phyloP scores from a whole-genome alignment of 1,140 invertebrate genomes.

The Aphaenogaster floridana region DNA sequence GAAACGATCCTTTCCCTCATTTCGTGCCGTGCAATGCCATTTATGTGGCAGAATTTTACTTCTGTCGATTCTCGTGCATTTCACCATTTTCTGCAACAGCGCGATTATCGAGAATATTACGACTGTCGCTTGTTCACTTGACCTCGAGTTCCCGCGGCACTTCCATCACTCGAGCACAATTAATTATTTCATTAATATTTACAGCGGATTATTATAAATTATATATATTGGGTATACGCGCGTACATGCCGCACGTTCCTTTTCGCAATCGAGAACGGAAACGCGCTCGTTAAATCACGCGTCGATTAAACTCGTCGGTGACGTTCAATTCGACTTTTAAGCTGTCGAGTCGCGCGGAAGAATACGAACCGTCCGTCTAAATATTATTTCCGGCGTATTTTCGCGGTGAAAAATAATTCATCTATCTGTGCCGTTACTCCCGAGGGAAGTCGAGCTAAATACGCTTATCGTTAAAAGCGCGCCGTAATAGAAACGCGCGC shows the following conservation, averaged over 20 bases:
- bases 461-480: slow-evolving; percentile 36
- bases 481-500: background rate
- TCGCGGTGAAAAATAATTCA: background rate
- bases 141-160: background rate
- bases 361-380: slow-evolving; percentile 24
- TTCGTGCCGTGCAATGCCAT: background rate
- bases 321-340: slow-evolving; percentile 28
- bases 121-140: slow-evolving; percentile 6
- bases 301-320: slow-evolving; percentile 10
- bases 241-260: slow-evolving; percentile 18
- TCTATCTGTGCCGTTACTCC: background rate
- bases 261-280: slow-evolving; percentile 36
- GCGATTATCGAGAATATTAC: slow-evolving; percentile 30
- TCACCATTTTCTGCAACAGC: background rate
- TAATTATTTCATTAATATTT: slow-evolving; percentile 55
- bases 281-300: slow-evolving; percentile 20
- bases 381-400: slow-evolving; percentile 9
- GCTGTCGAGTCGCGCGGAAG: slow-evolving; percentile 1
- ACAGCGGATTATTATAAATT: slow-evolving; percentile 26
- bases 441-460: slow-evolving; percentile 4
- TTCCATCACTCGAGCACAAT: background rate
- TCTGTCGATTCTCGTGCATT: background rate
- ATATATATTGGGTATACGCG: slow-evolving; percentile 9
- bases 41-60: background rate
- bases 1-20: background rate